Evolutionary conservation across 2,113 vertebrate species (phyloP).

Genomic region (Catagonus wagneri): DNA sequence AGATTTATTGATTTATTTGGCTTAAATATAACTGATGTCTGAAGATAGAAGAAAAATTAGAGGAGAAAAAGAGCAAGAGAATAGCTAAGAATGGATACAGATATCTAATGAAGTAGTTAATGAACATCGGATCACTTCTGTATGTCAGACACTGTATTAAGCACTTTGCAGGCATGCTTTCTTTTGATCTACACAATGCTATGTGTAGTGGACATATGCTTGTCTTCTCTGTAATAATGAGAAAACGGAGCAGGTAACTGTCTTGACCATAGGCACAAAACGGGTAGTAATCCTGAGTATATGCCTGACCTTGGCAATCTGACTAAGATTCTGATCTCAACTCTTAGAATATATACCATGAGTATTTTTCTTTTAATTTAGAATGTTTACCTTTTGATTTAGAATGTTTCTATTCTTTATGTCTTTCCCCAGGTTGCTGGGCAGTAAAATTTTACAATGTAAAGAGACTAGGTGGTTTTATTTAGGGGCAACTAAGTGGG

Average conservation of each 20-base stretch:
- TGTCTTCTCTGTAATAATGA: neutral
- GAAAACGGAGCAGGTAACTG: neutral
- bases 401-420: constrained; percentile 26
- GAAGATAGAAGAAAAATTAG: neutral
- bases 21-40: neutral
- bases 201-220: neutral
- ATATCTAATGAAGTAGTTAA: neutral
- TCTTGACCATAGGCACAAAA: neutral
- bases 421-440: neutral
- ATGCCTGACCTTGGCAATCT: neutral
- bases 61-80: neutral
- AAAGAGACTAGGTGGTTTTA: neutral
- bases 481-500: neutral
- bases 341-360: neutral
- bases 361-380: constrained; percentile 30
- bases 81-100: neutral
- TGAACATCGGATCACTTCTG: neutral
- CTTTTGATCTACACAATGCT: neutral
- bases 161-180: neutral
- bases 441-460: neutral
- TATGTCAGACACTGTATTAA: neutral
- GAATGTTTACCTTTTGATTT: constrained; percentile 28
- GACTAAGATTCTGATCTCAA: neutral
- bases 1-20: neutral
- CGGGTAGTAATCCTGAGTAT: neutral